Percentiles rank a stretch among this genome's conserved stretches.
These are phyloP conservation scores for Cliona cf. orientalis DNA, from an alignment of 37 sponge, comb jelly and placozoan genomes.

Conservation along the genomic window DNA sequence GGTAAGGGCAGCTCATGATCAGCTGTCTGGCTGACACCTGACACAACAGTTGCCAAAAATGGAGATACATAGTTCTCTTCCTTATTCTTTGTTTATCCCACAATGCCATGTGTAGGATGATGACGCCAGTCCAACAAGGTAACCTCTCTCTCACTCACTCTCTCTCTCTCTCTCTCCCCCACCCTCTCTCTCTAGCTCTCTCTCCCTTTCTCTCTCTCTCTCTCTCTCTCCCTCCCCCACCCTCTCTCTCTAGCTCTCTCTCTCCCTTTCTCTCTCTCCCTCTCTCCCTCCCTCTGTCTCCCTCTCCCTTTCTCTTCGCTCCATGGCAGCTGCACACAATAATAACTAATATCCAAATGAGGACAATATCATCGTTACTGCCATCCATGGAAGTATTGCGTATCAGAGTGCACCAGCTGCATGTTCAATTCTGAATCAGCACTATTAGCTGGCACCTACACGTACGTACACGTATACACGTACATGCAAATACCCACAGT, in stretches of 20 bases:
- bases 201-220: background rate
- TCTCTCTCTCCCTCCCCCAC: slow-evolving; percentile 1
- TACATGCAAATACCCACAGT: slow-evolving; percentile 28
- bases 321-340: background rate
- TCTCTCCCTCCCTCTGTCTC: slow-evolving; percentile 7
- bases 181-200: background rate
- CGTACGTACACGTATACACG: slow-evolving; percentile 45
- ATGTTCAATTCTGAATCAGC: too few species aligned
- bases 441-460: background rate
- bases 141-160: background rate
- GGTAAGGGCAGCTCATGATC: background rate
- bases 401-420: too few species aligned
- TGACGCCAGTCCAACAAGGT: background rate
- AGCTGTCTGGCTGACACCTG: background rate
- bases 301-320: background rate
- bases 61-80: background rate
- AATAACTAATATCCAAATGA: background rate
- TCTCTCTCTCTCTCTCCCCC: background rate
- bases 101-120: too few species aligned
- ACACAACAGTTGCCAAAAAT: background rate
- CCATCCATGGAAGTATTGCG: too few species aligned
- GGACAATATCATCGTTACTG: too few species aligned
- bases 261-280: too few species aligned
- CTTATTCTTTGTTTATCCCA: too few species aligned
- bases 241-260: background rate